A percentile compares a stretch with the other conserved stretches of the same genome.
Evolutionary conservation across 2,888 invertebrate genomes (phyloP).

Genomic region (Rotaria sp.): DNA sequence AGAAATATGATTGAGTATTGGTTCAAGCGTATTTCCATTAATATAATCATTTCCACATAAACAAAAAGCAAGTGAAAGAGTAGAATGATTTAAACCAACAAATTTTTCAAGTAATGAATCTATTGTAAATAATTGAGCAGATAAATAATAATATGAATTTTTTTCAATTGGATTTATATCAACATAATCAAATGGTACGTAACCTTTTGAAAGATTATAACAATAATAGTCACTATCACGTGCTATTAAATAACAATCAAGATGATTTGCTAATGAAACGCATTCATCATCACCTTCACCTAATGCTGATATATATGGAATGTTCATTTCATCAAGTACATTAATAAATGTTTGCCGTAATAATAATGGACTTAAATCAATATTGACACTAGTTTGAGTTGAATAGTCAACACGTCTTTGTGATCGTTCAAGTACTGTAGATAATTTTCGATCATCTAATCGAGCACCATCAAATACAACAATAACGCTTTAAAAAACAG

Average conservation of each 20-base stretch:
- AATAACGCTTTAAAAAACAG: background rate
- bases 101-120: constrained; percentile 24
- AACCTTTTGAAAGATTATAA: constrained; percentile 66
- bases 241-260: constrained; percentile 78
- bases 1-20: constrained; percentile 29
- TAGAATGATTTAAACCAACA: constrained; percentile 19
- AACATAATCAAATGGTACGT: constrained; percentile 65
- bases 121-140: constrained; percentile 29
- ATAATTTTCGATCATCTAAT: background rate
- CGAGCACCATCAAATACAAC: constrained; percentile 27
- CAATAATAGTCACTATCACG: constrained; percentile 90
- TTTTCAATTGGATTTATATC: constrained; percentile 35
- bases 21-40: background rate
- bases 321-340: background rate
- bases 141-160: background rate
- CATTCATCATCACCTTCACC: constrained; percentile 79
- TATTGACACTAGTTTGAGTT: background rate
- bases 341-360: constrained; percentile 19
- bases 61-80: constrained; percentile 32
- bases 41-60: constrained; percentile 41
- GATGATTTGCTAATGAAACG: constrained; percentile 69
- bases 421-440: background rate
- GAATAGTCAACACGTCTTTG: constrained; percentile 24
- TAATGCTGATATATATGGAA: constrained; percentile 22
- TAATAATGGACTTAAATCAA: constrained; percentile 16